Evolutionary conservation across 1,140 invertebrate species (phyloP).

Genomic region (Drosophila dunni): DNA sequence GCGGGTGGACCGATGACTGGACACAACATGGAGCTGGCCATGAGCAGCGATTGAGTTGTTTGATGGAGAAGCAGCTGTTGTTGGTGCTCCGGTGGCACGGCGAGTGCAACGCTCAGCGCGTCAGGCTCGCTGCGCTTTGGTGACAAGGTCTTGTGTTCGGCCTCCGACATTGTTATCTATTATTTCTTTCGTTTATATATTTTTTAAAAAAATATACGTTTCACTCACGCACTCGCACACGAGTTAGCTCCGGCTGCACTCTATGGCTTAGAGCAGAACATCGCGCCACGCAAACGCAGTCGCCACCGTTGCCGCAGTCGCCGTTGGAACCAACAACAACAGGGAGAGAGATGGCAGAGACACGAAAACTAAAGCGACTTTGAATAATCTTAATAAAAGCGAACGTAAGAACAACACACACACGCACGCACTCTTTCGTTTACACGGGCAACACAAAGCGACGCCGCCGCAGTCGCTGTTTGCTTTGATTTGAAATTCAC

Average conservation of each 20-base stretch:
- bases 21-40: constrained; percentile 71
- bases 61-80: constrained; percentile 73
- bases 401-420: constrained; percentile 42
- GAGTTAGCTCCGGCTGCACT: constrained; percentile 8
- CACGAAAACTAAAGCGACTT: constrained; percentile 33
- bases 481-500: constrained; percentile 54
- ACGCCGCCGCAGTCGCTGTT: constrained; percentile 53
- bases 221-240: constrained; percentile 1
- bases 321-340: neutral
- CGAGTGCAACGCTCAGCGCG: neutral
- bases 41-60: constrained; percentile 78
- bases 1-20: constrained; percentile 19
- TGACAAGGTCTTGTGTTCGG: constrained; percentile 58
- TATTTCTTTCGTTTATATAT: too few species aligned
- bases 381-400: constrained; percentile 47
- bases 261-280: constrained; percentile 27
- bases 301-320: constrained; percentile 12
- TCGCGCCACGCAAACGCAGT: constrained; percentile 54
- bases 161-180: constrained; percentile 58
- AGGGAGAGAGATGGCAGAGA: constrained; percentile 1
- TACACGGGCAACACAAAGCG: constrained; percentile 31
- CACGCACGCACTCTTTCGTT: too few species aligned
- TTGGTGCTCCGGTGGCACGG: constrained; percentile 35
- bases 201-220: constrained; percentile 5
- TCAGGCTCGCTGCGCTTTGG: constrained; percentile 52